Evolutionary conservation across 2,113 vertebrate genomes (phyloP), one percentile per base, ranked within the genome.

Genomic region (Cairina moschata): DNA sequence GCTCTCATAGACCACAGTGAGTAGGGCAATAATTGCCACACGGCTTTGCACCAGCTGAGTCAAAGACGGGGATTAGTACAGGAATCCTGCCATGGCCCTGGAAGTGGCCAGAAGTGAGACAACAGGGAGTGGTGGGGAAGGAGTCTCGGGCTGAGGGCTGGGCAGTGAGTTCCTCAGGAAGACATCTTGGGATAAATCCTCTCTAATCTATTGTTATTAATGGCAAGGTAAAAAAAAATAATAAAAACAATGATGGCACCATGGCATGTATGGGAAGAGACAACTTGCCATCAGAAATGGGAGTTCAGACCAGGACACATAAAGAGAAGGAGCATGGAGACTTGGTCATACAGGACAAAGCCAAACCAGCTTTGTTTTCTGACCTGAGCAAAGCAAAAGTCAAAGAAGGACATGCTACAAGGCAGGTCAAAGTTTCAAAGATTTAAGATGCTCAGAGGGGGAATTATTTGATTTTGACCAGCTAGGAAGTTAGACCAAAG

Each of bases 271-370:
- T 5, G 29, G 65, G 44, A 46, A 32, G 36, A 50, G 21, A 40
- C 48, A 29, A 4, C 12, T 3, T 17, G 17, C 28, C 56, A 36
- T 16, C 38, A 21, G 75, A 52, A 23, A 7, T 5, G 20, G 4
- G 4, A 8, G 31, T 40, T 82, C 52, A 77, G 56, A 65, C 12
- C 20, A 16, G 13, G 10, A 46, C 34, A 22, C 26, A 22, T 10
- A 12, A 11, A 22, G 11, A 13, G 60, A 32, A 52, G 40, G 59
- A 67, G n/a, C 13, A 26, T 13, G 4, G 34, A 34, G 44, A 20
- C 46, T 12, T 1, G 3, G 5, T 8, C 2, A 48, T 2, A 5
- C 22, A n/a, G 44, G 38, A 71, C 7, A 4, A 29, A 34, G 38
- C 52, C 32, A 55, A 14, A 68, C 17, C 42, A 16, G 11, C 0